Evolutionary conservation across 2,797 vertebrate genomes (phyloP).

Genomic region (Botia almorhae): DNA sequence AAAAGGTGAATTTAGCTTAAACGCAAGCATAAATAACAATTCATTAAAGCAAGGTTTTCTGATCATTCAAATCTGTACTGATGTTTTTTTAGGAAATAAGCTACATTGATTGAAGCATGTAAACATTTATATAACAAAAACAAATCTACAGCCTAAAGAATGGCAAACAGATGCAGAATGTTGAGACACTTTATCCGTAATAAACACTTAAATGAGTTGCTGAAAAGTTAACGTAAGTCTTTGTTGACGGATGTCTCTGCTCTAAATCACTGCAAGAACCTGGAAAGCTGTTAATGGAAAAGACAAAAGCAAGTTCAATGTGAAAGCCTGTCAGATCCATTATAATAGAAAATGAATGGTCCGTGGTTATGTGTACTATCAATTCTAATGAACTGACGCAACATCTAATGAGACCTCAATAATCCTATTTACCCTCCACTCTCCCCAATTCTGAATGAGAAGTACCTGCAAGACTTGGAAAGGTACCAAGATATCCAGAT

Average conservation of each 20-base stretch:
- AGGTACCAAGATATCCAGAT: conserved; percentile 1
- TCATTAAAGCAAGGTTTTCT: background rate
- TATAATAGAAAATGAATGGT: background rate
- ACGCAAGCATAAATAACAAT: background rate
- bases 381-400: conserved; percentile 6
- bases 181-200: background rate
- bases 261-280: no score
- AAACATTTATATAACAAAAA: background rate
- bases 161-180: background rate
- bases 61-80: no score
- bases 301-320: background rate
- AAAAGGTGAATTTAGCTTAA: no score
- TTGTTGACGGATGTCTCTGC: no score
- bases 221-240: no score
- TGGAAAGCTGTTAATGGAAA: background rate
- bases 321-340: background rate
- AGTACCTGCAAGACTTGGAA: background rate
- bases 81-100: no score
- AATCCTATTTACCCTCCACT: conserved; percentile 25
- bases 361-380: background rate
- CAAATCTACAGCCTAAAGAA: background rate
- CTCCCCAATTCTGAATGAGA: conserved; percentile 6
- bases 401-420: conserved; percentile 13
- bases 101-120: background rate
- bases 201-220: background rate